Base-by-base conservation (phyloP, 2,797 vertebrate genomes). In the Cygnus olor region DNA sequence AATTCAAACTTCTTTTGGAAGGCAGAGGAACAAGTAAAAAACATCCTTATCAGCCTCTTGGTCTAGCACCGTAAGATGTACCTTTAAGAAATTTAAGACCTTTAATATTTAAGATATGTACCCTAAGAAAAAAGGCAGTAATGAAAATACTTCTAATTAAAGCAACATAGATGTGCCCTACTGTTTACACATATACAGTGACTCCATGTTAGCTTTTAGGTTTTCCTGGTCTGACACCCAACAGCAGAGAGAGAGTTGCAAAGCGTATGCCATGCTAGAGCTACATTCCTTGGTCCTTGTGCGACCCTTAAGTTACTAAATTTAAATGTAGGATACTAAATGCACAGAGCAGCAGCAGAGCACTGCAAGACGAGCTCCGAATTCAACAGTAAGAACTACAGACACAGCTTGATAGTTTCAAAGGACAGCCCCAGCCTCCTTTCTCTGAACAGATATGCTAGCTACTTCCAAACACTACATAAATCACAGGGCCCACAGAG, bases 61-160 rank as follows among this genome's bases (percentile, higher is more conserved):
- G 76, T 47, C 49, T 49, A 83, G 28, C 20, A 47, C 44, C 83
- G 85, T 27, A 83, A 20, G 40, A 38, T 8, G 6, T 36, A 88
- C 42, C 57, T 88, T 71, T 74, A 85, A 71, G 57, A 63, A 74
- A 78, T 60, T 83, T 71, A 53, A 90, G 63, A 36, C 34, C 76
- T 74, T 72, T 65, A 82, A 57, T 80, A 87, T 70, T 93, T 89
- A 76, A 64, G 70, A 85, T 76, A 70, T 24, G 36, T 38, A 81
- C 4, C 32, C 56, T 77, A 82, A 89, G 34, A 93, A 95, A 92
- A 85, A 78, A 93, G n/a, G 20, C 64, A 89, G 40, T 78, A 60
- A 47, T 90, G 42, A 78, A 93, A 95, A 68, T 36, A 85, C 24
- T 88, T 91, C 38, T 85, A 91, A 82, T 85, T 89, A 80, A 85